Conservation (phyloP, 2,888 invertebrate genomes). For the Siphlonurus alternatus region DNA sequence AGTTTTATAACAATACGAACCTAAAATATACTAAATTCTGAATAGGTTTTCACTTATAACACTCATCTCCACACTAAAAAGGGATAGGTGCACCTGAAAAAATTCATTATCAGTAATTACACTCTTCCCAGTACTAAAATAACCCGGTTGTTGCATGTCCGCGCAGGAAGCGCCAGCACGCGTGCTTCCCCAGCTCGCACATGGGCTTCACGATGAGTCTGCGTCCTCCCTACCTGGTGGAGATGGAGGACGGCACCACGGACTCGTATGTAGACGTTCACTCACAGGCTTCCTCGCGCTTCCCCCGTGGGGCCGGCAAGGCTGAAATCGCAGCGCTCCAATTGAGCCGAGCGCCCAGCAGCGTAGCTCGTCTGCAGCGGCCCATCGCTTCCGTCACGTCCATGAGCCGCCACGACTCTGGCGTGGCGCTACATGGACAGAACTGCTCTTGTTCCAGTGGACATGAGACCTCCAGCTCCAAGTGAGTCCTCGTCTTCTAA, state of each 20-base stretch:
- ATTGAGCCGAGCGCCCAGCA: neutral
- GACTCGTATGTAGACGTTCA: slow-evolving; percentile 19
- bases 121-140: no score
- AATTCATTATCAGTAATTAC: no score
- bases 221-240: slow-evolving; percentile 16
- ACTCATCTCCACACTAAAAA: no score
- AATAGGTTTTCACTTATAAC: no score
- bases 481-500: neutral
- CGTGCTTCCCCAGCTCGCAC: slow-evolving; percentile 16
- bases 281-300: slow-evolving; percentile 12
- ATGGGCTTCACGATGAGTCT: slow-evolving; percentile 13
- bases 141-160: no score
- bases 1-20: no score
- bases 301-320: neutral
- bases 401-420: neutral
- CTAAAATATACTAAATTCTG: no score
- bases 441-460: slow-evolving; percentile 1
- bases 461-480: slow-evolving; percentile 1
- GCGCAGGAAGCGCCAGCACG: slow-evolving; percentile 14
- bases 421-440: neutral
- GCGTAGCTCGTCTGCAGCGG: neutral
- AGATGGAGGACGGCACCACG: slow-evolving; percentile 19
- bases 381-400: neutral
- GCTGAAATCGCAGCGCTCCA: neutral
- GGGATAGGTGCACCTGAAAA: no score